Percentiles rank a stretch among this genome's conserved stretches.
Evolutionary conservation across 2,113 vertebrate genomes (phyloP).

Genomic region (Thinocorus orbignyianus): DNA sequence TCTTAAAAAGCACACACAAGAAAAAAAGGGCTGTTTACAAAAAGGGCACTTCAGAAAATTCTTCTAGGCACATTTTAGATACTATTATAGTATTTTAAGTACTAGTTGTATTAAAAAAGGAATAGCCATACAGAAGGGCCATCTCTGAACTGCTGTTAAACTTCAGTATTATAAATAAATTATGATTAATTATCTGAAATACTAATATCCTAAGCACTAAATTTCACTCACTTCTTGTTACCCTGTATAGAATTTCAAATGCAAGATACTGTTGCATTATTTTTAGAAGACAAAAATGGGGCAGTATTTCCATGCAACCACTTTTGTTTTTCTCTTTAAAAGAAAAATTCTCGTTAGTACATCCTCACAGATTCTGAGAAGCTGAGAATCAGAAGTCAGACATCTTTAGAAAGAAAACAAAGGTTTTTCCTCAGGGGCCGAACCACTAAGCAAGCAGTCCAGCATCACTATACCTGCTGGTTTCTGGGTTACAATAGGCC

Average conservation of each 20-base stretch:
- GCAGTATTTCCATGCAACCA: not conserved
- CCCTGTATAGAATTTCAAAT: not conserved
- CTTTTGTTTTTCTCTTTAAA: not conserved
- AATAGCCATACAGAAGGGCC: not conserved
- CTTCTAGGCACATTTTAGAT: not conserved
- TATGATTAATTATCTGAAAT: no score
- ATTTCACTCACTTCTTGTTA: not conserved
- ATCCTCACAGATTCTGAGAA: not conserved
- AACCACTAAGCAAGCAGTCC: not conserved
- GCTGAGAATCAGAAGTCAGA: not conserved
- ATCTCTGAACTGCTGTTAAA: not conserved
- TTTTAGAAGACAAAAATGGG: not conserved
- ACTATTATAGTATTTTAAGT: not conserved
- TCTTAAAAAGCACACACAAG: not conserved
- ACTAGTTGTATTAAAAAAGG: not conserved
- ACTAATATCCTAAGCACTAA: not conserved
- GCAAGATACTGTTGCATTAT: not conserved
- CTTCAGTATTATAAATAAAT: no score
- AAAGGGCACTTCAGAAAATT: not conserved
- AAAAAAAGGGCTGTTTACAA: not conserved
- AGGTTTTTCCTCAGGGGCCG: not conserved
- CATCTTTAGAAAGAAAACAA: not conserved
- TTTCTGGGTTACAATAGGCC: constrained; percentile 83
- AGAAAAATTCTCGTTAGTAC: not conserved
- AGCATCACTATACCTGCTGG: constrained; percentile 39